Conservation (phyloP, 2,888 invertebrate genomes). For the Oeneis ivallda region DNA sequence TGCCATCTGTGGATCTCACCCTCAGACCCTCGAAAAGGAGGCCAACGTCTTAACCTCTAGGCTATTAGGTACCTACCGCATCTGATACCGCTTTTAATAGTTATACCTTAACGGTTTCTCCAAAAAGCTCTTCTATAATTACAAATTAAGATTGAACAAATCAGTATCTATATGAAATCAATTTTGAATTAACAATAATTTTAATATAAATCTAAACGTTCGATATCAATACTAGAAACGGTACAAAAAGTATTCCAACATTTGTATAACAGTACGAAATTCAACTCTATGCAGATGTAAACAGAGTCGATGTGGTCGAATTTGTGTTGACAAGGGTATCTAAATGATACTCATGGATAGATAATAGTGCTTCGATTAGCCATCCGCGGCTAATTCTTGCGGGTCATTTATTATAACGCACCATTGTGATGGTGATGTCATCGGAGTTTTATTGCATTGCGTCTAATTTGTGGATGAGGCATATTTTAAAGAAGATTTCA, state of each 20-base stretch:
- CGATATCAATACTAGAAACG: slow-evolving; percentile 23
- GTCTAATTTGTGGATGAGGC: slow-evolving; percentile 36
- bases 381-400: slow-evolving; percentile 47
- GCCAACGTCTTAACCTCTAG: too few relatives aligned
- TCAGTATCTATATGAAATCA: slow-evolving; percentile 18
- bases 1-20: too few relatives aligned
- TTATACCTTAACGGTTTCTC: background rate
- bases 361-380: slow-evolving; percentile 32
- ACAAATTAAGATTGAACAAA: slow-evolving; percentile 15
- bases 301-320: background rate
- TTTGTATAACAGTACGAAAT: background rate
- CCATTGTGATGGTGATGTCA: slow-evolving; percentile 54
- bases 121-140: background rate
- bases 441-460: slow-evolving; percentile 41
- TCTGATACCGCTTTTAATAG: too few relatives aligned
- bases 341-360: slow-evolving; percentile 27
- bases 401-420: slow-evolving; percentile 52
- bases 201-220: slow-evolving; percentile 22
- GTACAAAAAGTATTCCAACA: background rate
- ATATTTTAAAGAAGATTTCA: background rate
- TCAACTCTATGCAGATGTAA: background rate
- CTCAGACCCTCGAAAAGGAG: too few relatives aligned
- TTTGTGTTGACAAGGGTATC: slow-evolving; percentile 14
- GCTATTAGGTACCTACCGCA: too few relatives aligned
- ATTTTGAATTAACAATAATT: slow-evolving; percentile 22